These are phyloP conservation scores for Latrodectus hesperus DNA, from an alignment of 2,888 invertebrate genomes.

Conservation along the genomic window DNA sequence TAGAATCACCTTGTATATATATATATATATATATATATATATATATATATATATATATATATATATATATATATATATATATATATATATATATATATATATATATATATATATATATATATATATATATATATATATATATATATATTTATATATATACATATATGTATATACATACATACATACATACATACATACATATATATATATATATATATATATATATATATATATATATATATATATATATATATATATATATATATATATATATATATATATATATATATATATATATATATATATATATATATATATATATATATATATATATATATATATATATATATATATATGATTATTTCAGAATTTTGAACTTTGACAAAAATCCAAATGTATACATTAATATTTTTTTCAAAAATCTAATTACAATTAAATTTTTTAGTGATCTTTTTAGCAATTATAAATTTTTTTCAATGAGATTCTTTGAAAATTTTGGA, in stretches of 20 bases:
- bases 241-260: not conserved
- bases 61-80: not conserved
- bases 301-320: slow-evolving; percentile 1
- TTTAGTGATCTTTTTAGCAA: too few relatives aligned
- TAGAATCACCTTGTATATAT: not conserved
- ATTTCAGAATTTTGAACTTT: too few relatives aligned
- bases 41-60: not conserved
- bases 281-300: not conserved
- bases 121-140: too few relatives aligned
- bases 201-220: slow-evolving; percentile 1
- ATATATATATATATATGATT: too few relatives aligned
- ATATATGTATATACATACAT: not conserved
- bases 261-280: not conserved
- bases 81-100: slow-evolving; percentile 1
- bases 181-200: not conserved
- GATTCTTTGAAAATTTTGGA: too few relatives aligned
- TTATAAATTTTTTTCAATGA: too few relatives aligned
- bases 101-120: slow-evolving; percentile 1
- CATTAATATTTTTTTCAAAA: too few relatives aligned
- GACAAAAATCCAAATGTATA: too few relatives aligned
- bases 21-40: not conserved
- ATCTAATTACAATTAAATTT: too few relatives aligned
- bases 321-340: slow-evolving; percentile 1
- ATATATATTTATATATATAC: not conserved
- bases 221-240: not conserved